Percentiles rank a stretch among this genome's conserved stretches.
Evolutionary conservation across 2,113 vertebrate species (phyloP).

Genomic region (Dromiciops gliroides): DNA sequence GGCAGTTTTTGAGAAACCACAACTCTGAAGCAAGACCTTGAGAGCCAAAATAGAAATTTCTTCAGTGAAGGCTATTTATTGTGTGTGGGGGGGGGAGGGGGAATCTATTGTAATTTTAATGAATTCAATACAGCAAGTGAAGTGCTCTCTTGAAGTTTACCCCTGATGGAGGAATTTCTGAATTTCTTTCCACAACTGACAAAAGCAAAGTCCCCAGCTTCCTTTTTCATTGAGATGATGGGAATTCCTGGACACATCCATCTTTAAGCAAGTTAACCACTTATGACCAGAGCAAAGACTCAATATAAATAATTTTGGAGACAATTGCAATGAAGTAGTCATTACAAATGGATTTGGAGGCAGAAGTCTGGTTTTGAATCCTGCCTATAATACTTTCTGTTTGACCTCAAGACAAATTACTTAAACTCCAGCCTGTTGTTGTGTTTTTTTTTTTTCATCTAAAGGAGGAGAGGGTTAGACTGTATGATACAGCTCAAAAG

Average conservation of each 20-base stretch:
- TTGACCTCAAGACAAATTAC: background rate
- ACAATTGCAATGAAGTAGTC: background rate
- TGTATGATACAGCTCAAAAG: background rate
- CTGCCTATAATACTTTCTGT: background rate
- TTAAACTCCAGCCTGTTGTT: too few species aligned
- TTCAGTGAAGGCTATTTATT: background rate
- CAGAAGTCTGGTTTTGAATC: background rate
- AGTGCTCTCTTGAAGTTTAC: background rate
- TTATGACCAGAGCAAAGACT: conserved; percentile 2
- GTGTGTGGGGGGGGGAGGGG: too few species aligned
- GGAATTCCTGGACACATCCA: background rate
- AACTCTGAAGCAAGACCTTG: conserved; percentile 56
- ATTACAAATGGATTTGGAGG: background rate
- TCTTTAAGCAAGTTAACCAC: background rate
- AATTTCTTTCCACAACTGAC: background rate
- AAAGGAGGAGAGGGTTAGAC: background rate
- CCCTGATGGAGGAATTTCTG: background rate
- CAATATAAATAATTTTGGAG: background rate
- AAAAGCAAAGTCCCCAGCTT: background rate
- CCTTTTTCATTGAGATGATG: background rate
- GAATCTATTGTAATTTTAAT: background rate
- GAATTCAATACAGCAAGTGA: background rate
- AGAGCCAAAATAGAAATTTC: background rate
- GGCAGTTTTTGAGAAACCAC: conserved; percentile 33
- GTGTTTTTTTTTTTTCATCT: too few species aligned